Evolutionary conservation across 2,888 invertebrate species (phyloP).

Genomic region (Zonitis immaculata): DNA sequence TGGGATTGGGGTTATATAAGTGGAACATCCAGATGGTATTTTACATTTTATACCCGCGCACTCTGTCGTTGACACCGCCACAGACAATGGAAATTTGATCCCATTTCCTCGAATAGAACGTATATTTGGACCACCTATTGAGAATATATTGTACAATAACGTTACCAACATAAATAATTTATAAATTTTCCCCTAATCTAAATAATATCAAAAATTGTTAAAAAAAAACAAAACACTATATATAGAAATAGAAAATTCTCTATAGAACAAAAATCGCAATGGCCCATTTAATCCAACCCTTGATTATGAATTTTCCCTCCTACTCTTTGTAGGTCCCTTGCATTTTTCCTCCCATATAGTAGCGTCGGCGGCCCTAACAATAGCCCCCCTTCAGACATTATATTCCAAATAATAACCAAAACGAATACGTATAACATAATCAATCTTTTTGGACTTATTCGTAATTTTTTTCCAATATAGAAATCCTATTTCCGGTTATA

Average conservation of each 20-base stretch:
- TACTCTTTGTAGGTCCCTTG: neutral
- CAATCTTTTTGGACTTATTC: too few relatives aligned
- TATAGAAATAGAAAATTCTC: too few relatives aligned
- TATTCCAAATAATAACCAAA: too few relatives aligned
- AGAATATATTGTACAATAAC: too few relatives aligned
- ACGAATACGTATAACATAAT: too few relatives aligned
- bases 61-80: neutral
- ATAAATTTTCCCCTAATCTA: neutral
- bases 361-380: too few relatives aligned
- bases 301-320: too few relatives aligned
- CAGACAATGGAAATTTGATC: neutral
- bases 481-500: too few relatives aligned
- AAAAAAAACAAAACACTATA: too few relatives aligned
- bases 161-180: neutral
- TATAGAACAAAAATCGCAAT: neutral
- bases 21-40: neutral
- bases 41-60: neutral
- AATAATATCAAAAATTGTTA: too few relatives aligned
- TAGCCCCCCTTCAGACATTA: too few relatives aligned
- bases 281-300: neutral
- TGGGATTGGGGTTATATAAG: neutral
- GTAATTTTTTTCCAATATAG: too few relatives aligned
- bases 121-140: neutral
- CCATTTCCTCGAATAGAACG: neutral
- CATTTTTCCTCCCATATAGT: neutral